phyloP scores from a whole-genome alignment of 2,797 vertebrate species.

The Nothura maculosa region DNA sequence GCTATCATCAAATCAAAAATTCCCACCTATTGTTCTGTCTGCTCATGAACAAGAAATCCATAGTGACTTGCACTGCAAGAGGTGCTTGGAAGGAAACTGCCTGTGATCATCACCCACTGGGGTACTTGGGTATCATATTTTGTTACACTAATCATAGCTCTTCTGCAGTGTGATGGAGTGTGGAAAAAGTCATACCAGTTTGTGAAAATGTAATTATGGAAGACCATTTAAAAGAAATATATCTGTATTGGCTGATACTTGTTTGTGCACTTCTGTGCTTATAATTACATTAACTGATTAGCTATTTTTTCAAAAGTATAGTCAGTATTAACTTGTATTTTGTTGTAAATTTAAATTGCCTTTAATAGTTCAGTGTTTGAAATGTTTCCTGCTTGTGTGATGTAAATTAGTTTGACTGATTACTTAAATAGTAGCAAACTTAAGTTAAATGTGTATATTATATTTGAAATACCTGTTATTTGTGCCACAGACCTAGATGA shows the following conservation, averaged over 20 bases:
- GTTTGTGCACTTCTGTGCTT: neutral
- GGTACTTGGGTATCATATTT: neutral
- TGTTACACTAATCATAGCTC: neutral
- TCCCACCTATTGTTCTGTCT: slow-evolving; percentile 83
- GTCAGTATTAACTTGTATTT: neutral
- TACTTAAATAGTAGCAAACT: slow-evolving; percentile 1
- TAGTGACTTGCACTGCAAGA: neutral
- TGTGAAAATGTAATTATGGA: slow-evolving; percentile 29
- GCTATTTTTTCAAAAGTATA: slow-evolving; percentile 27
- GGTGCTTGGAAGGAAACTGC: neutral
- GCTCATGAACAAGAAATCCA: slow-evolving; percentile 64
- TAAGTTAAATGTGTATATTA: neutral
- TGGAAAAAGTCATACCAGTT: neutral
- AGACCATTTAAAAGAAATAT: neutral
- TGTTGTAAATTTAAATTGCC: neutral
- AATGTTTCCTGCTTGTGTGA: slow-evolving; percentile 13
- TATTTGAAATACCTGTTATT: neutral
- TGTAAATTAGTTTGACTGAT: neutral
- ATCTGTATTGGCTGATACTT: neutral
- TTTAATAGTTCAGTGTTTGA: slow-evolving; percentile 19
- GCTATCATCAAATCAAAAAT: slow-evolving; percentile 86
- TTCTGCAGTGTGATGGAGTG: neutral
- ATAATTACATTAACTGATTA: neutral
- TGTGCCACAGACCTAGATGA: neutral
- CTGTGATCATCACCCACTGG: neutral